A percentile compares a stretch with the other conserved stretches of the same genome.
Evolutionary conservation across 2,797 vertebrate genomes (phyloP).

Genomic region (Sebastes variabilis): DNA sequence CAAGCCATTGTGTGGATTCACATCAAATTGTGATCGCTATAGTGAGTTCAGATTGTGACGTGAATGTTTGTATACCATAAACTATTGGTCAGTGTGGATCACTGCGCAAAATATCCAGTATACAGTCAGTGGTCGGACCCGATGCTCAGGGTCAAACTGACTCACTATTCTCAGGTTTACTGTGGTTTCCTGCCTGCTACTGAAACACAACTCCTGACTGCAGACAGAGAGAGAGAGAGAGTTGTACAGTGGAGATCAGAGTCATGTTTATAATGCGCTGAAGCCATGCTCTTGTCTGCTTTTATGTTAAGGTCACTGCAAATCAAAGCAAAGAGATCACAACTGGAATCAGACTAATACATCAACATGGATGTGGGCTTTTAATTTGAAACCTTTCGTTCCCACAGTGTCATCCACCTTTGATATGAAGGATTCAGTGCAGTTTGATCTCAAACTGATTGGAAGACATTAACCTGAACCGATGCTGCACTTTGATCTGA

Average conservation of each 20-base stretch:
- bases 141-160: background rate
- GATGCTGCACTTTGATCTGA: background rate
- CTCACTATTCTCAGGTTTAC: conserved; percentile 36
- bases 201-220: background rate
- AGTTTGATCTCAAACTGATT: background rate
- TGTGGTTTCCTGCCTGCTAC: background rate
- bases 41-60: background rate
- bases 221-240: background rate
- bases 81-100: background rate
- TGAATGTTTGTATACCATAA: background rate
- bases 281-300: background rate
- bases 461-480: background rate
- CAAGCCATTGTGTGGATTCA: background rate
- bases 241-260: background rate
- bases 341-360: background rate
- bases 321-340: conserved; percentile 19
- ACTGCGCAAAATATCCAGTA: background rate
- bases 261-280: background rate
- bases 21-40: background rate
- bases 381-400: conserved; percentile 10
- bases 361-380: background rate
- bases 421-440: background rate
- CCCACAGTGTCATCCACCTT: background rate
- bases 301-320: conserved; percentile 36
- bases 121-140: background rate